A percentile compares a stretch with the other conserved stretches of the same genome.
Conservation (phyloP, 2,113 vertebrate genomes). For the Apistogramma diplotaenia region DNA sequence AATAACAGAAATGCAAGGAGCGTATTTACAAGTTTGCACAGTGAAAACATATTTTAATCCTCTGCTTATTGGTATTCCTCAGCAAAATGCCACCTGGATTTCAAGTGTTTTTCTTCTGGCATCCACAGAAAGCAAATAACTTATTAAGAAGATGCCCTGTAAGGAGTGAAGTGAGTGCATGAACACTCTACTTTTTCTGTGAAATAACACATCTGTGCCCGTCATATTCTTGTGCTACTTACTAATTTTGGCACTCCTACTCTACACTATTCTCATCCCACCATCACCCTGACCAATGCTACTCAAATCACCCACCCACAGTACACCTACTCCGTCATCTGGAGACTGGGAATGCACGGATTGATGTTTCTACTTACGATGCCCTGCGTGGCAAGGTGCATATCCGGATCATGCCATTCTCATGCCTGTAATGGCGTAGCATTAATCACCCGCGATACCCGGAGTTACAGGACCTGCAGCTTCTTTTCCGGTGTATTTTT, state of each 20-base stretch:
- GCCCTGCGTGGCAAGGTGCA: slow-evolving; percentile 39
- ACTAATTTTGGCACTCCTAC: slow-evolving; percentile 20
- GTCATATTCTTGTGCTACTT: slow-evolving; percentile 36
- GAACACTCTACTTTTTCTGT: not conserved
- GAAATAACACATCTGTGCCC: not conserved
- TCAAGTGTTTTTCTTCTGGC: not conserved
- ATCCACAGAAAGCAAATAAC: not conserved
- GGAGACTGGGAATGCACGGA: not conserved
- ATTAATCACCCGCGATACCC: slow-evolving; percentile 83
- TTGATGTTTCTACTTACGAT: slow-evolving; percentile 1
- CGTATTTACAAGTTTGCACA: not conserved
- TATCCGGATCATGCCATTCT: slow-evolving; percentile 69
- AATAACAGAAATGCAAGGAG: not conserved
- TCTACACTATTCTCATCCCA: not conserved
- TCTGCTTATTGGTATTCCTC: not conserved
- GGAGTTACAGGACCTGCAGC: slow-evolving; percentile 72
- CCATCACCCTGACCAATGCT: not conserved
- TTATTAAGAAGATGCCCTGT: not conserved
- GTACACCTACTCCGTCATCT: not conserved
- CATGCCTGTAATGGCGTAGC: slow-evolving; percentile 62
- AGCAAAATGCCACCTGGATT: not conserved
- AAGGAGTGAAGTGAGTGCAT: not conserved
- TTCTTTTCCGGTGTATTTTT: slow-evolving; percentile 82
- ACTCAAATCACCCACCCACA: not conserved
- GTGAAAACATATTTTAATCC: not conserved